phyloP scores from a whole-genome alignment of 2,888 invertebrate genomes.

The Lottia scabra region DNA sequence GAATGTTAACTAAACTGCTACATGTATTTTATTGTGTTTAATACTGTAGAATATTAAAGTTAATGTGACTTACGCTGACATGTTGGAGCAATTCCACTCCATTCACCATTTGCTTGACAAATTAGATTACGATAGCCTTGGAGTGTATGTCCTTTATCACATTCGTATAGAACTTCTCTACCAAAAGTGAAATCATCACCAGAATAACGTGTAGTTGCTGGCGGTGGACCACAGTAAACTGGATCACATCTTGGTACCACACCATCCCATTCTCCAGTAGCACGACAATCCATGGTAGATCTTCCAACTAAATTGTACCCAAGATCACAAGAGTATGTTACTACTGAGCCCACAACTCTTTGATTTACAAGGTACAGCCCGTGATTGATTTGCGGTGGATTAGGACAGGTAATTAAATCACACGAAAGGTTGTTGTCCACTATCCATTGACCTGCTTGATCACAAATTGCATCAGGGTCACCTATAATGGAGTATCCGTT shows the following conservation, averaged over 20 bases:
- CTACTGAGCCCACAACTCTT: conserved; percentile 7
- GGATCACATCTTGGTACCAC: conserved; percentile 50
- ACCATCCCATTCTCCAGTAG: conserved; percentile 56
- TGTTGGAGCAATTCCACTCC: conserved; percentile 51
- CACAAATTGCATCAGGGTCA: conserved; percentile 22
- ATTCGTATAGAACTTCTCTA: conserved; percentile 75
- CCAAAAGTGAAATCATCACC: conserved; percentile 30
- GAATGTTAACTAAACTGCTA: too few relatives aligned
- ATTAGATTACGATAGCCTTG: conserved; percentile 86
- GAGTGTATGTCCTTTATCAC: conserved; percentile 84
- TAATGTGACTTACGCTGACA: conserved; percentile 35
- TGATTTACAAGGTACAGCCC: not conserved
- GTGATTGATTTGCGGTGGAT: conserved; percentile 33
- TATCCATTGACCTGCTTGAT: conserved; percentile 23
- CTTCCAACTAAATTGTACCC: conserved; percentile 38
- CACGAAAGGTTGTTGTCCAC: conserved; percentile 45
- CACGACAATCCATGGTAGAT: conserved; percentile 46
- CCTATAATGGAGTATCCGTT: conserved; percentile 42
- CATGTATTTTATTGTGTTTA: too few relatives aligned
- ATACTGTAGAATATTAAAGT: too few relatives aligned
- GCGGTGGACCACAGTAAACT: conserved; percentile 48
- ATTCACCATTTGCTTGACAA: conserved; percentile 65
- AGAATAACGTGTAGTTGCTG: conserved; percentile 31
- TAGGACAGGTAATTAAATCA: conserved; percentile 45
- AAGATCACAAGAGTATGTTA: conserved; percentile 22